A percentile compares a stretch with the other conserved stretches of the same genome.
phyloP scores from a whole-genome alignment of 2,797 vertebrate species.

The Miichthys miiuy region DNA sequence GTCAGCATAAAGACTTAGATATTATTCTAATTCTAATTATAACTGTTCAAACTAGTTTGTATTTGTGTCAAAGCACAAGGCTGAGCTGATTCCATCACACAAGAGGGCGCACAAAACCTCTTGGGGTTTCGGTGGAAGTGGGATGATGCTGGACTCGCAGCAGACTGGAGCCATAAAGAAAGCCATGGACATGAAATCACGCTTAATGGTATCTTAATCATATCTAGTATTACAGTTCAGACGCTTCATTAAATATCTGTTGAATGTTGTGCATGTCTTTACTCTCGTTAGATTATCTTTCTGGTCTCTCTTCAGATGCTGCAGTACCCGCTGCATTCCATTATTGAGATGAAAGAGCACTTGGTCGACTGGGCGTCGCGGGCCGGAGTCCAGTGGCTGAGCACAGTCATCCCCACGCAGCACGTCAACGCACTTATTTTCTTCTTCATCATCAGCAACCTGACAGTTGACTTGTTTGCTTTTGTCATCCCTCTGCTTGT shows the following conservation, averaged over 20 bases:
- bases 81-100: conserved; percentile 52
- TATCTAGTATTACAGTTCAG: not conserved
- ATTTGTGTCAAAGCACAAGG: conserved; percentile 52
- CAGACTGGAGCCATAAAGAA: conserved; percentile 71
- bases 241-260: not conserved
- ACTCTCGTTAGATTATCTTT: not conserved
- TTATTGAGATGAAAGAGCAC: conserved; percentile 94
- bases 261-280: not conserved
- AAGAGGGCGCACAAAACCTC: conserved; percentile 63
- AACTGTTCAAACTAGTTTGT: conserved; percentile 18
- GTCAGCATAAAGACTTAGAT: not conserved
- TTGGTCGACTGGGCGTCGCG: conserved; percentile 95
- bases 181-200: conserved; percentile 83
- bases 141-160: conserved; percentile 75
- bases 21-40: not conserved
- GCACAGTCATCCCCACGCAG: conserved; percentile 94
- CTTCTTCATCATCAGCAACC: conserved; percentile 98
- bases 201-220: conserved; percentile 76
- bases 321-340: conserved; percentile 91
- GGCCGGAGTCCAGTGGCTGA: conserved; percentile 97
- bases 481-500: conserved; percentile 94
- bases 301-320: conserved; percentile 84
- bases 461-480: conserved; percentile 95
- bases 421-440: conserved; percentile 98
- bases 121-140: conserved; percentile 76